Base-by-base conservation (phyloP, 2,113 vertebrate genomes). In the Hippocampus guttulatus region DNA sequence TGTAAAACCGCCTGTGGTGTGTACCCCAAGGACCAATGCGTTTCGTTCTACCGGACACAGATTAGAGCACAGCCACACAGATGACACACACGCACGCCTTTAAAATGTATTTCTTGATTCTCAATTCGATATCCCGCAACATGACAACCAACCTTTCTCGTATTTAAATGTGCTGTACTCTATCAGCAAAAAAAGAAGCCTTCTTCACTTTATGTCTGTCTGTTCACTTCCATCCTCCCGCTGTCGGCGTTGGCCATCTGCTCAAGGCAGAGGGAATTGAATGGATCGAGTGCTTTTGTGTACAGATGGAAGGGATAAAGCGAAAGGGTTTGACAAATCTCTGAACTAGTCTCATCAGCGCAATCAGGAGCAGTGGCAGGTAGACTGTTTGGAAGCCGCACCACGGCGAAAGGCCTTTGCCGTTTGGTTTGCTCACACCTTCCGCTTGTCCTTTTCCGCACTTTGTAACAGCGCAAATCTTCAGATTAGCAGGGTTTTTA, bases 291-390 rank as follows among this genome's bases (percentile, higher is more conserved):
- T 81, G 27, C 77, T 82, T 84, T 72, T 75, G 64, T 74, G 78
- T 88, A 70, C 85, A 85, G 85, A 86, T 87, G 81, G 84, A 74
- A 71, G 78, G 78, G 83, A 86, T 86, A 80, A 82, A 78, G 78
- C 74, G 71, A 69, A 11, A 7, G 16, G 49, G 71, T 68, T 90
- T 80, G 84, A 79, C 77, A 82, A 88, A 89, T 86, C 83, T 87
- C 79, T 76, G 73, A 75, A 81, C 83, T 89, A 80, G 87, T 91
- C 88, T 86, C 74, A 79, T 82, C 78, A 75, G 75, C 43, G 38
- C 27, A 68, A 78, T 84, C 76, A 72, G 73, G 70, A 83, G 68
- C 76, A 73, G 67, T 55, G 77, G 73, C 87, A 87, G 87, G 82
- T 88, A 81, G 85, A 86, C 80, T 76, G 10, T 86, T 11, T 49